phyloP scores from a whole-genome alignment of 2,888 invertebrate species.

The Invenusta paracnida region DNA sequence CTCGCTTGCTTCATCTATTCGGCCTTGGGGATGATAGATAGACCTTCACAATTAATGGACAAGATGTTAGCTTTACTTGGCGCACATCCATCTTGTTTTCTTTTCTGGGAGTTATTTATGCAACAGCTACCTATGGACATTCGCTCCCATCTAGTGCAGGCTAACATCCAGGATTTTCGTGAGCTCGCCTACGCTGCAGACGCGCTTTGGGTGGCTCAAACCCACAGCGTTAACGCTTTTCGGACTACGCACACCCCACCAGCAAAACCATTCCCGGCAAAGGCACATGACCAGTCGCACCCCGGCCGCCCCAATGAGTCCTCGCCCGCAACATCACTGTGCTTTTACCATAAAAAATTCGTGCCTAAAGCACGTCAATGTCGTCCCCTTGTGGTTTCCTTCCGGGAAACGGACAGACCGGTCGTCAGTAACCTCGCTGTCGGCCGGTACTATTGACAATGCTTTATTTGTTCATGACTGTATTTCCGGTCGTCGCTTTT shows the following conservation, averaged over 20 bases:
- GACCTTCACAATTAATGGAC: neutral
- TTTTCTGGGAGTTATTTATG: neutral
- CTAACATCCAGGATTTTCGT: neutral
- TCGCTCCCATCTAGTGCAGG: neutral
- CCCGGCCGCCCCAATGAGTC: neutral
- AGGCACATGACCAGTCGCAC: neutral
- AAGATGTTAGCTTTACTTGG: neutral
- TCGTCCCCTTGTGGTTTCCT: constrained; percentile 21
- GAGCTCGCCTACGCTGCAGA: neutral
- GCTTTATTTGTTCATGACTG: constrained; percentile 11
- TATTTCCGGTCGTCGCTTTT: constrained; percentile 44
- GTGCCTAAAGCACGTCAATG: constrained; percentile 41
- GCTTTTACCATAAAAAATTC: constrained; percentile 44
- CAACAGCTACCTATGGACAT: neutral
- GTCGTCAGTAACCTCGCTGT: neutral
- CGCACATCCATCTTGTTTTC: neutral
- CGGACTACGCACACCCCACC: neutral
- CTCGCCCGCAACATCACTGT: neutral
- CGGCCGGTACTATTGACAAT: constrained; percentile 42
- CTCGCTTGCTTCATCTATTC: neutral
- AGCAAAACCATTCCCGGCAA: neutral
- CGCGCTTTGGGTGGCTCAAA: neutral
- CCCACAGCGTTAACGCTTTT: neutral
- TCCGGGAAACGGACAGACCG: constrained; percentile 34
- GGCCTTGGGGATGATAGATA: neutral